Evolutionary conservation across 2,113 vertebrate species (phyloP).

Genomic region (Spilogale gracilis): DNA sequence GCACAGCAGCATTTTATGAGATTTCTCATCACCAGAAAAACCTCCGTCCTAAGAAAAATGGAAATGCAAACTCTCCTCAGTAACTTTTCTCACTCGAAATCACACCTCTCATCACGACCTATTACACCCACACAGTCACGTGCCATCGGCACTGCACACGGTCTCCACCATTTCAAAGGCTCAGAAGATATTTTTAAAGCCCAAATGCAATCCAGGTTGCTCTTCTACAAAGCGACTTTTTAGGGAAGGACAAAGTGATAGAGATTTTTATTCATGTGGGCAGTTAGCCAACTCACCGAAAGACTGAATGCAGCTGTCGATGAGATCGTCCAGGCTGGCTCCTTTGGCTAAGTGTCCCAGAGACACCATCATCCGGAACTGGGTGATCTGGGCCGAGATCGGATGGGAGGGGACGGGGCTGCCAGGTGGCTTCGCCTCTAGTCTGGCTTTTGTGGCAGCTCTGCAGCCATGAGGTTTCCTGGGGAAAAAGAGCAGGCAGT

Average conservation of each 20-base stretch:
- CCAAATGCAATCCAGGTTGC: slow-evolving; percentile 74
- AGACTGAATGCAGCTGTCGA: slow-evolving; percentile 95
- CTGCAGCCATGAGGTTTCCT: slow-evolving; percentile 92
- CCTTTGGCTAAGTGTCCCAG: slow-evolving; percentile 94
- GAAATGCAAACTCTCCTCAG: slow-evolving; percentile 51
- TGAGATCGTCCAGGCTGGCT: slow-evolving; percentile 95
- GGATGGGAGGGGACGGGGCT: slow-evolving; percentile 87
- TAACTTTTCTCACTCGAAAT: slow-evolving; percentile 76
- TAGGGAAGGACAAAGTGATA: slow-evolving; percentile 71
- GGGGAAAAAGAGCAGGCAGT: slow-evolving; percentile 55
- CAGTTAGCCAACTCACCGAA: slow-evolving; percentile 92
- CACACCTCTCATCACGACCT: slow-evolving; percentile 77
- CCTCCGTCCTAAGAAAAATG: slow-evolving; percentile 33
- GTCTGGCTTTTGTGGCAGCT: slow-evolving; percentile 89
- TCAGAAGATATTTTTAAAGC: slow-evolving; percentile 76
- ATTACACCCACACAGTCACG: slow-evolving; percentile 76
- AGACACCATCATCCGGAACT: slow-evolving; percentile 89
- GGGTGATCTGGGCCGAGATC: slow-evolving; percentile 87
- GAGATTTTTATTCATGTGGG: slow-evolving; percentile 55
- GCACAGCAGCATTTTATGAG: neutral
- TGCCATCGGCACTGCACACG: slow-evolving; percentile 61
- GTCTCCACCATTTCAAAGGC: slow-evolving; percentile 71
- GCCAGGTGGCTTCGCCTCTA: slow-evolving; percentile 87
- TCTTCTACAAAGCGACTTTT: slow-evolving; percentile 59
- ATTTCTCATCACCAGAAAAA: slow-evolving; percentile 15